Base-by-base conservation (phyloP, 2,888 invertebrate species). In the Drosophila kokeensis region DNA sequence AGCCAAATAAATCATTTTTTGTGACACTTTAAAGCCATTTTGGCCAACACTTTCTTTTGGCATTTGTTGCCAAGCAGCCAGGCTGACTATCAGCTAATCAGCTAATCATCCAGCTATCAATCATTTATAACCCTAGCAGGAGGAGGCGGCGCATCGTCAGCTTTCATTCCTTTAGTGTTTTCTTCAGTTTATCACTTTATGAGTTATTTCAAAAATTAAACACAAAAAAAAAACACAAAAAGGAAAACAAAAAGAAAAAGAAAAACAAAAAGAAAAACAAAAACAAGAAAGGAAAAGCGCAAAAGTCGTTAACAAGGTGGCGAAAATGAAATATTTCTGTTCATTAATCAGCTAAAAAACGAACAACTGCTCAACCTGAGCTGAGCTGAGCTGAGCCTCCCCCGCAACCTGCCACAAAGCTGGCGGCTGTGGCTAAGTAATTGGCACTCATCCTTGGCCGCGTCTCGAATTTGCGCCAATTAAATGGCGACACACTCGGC, bases 381-480 rank as follows among this genome's bases (percentile, higher is more conserved):
- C 30, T 29, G 29, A 29, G 29, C 29, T 10, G 30, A 32, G 30
- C 32, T 3, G 32, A 32, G 34, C 21, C 4, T 42, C 63, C 42
- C 38, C 34, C n/a, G n/a, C 55, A 40, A 10, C 34, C 34, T 13
- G n/a, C 21, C 38, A 21, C 15, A 4, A 6, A 34, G 21, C n/a
- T n/a, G 42, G 42, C 10, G 32, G 32, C 32, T 10, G 1, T 42
- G n/a, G 11, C 24, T 42, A 36, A 36, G 42, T 57, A 75, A 75
- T 69, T 70, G 80, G 62, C 80, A 57, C 58, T 75, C 60, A 58
- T 60, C 73, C 65, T 29, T 45, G 65, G 79, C 61, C 42, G 66
- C 87, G 71, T 83, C 82, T 82, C 69, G 75, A 79, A 69, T 85
- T 74, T 86, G 74, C 85, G 88, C 89, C 84, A 84, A 84, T 84